Conservation (phyloP, 2,888 invertebrate genomes). For the Busseola fusca region DNA sequence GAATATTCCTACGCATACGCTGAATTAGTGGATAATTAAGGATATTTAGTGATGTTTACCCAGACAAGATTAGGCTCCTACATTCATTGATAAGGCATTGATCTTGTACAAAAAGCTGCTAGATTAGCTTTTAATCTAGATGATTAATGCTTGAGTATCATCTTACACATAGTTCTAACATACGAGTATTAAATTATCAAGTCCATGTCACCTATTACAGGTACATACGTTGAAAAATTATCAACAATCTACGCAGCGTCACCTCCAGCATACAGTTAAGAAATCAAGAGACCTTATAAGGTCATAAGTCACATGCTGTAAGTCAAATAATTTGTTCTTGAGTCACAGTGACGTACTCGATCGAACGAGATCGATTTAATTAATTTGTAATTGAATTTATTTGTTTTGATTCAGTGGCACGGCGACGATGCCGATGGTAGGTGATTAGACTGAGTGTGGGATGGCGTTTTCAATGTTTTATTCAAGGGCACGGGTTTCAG, state of each 20-base stretch:
- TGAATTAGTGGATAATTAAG: constrained; percentile 5
- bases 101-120: neutral
- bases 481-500: constrained; percentile 7
- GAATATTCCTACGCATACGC: constrained; percentile 7
- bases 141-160: too few species aligned
- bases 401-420: constrained; percentile 33
- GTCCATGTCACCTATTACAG: neutral
- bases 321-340: constrained; percentile 35
- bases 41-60: constrained; percentile 11
- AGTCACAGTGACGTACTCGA: constrained; percentile 37
- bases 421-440: constrained; percentile 17
- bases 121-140: neutral
- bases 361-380: constrained; percentile 51
- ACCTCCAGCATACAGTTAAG: neutral
- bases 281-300: constrained; percentile 28
- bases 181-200: neutral
- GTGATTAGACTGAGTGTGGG: constrained; percentile 15
- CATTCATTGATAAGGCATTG: neutral
- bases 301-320: constrained; percentile 27
- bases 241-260: neutral
- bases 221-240: neutral
- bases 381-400: constrained; percentile 60
- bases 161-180: neutral
- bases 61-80: neutral
- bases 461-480: constrained; percentile 1